Evolutionary conservation across 2,113 vertebrate genomes (phyloP), one percentile per base, ranked within the genome.

Genomic region (Onychostoma macrolepis): DNA sequence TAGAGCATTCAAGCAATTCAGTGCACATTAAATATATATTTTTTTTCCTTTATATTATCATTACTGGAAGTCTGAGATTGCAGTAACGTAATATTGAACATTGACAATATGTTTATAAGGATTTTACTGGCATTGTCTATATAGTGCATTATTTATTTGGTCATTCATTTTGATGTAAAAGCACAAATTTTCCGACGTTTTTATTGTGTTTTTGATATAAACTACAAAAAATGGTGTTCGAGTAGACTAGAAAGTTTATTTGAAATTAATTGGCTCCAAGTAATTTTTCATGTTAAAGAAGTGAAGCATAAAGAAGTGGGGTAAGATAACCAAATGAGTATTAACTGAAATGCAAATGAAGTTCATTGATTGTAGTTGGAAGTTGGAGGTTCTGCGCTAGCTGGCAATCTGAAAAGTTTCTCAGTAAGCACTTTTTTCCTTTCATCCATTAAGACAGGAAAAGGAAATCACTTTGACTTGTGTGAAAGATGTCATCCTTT

Each of bases 281-380:
- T n/a, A n/a, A n/a, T 13, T 75, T 74, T 75, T 75, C 24, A 38
- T 24, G 33, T 15, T 38, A 72, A 75, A 75, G 72, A 75, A 26
- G 21, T 15, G 72, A 43, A 43, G 38, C 72, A 3, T 75, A n/a
- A 7, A 43, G 24, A 43, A 75, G 19, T 41, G 24, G 11, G 71
- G 36, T 43, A 12, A 43, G 71, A 74, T 74, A 74, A 75, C 71
- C 38, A n/a, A 43, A 43, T 75, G 5, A 75, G 24, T 26, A n/a
- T 75, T 75, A 43, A 75, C 26, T 75, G 72, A 75, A 26, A 45
- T 45, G 24, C 38, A 75, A 75, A 75, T 43, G 11, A 75, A 43
- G 21, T 7, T 45, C 38, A 15, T 26, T 75, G 72, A 43, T 45
- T 75, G 72, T 75, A 75, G 71, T 43, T 43, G 24, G 24, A 74